phyloP scores from a whole-genome alignment of 2,888 invertebrate species.

The Lithophane leautieri region DNA sequence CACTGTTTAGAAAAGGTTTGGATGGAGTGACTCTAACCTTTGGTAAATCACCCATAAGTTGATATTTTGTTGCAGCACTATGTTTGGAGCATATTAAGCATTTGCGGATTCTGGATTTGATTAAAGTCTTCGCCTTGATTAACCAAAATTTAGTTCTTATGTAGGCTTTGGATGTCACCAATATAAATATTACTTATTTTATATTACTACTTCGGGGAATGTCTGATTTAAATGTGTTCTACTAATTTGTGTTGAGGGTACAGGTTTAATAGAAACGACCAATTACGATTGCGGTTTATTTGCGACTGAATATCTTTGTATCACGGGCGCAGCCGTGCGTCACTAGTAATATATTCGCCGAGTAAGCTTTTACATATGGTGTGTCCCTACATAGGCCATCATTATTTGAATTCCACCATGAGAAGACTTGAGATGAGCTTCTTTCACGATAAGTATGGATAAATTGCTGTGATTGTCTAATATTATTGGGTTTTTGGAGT shows the following conservation, averaged over 20 bases:
- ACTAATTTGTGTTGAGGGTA: no score
- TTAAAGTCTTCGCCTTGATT: not conserved
- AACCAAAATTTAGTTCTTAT: conserved; percentile 20
- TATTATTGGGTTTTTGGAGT: not conserved
- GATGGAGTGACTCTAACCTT: conserved; percentile 24
- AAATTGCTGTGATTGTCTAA: not conserved
- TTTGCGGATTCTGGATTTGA: conserved; percentile 7
- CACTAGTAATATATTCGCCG: no score
- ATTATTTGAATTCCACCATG: conserved; percentile 21
- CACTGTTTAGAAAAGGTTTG: conserved; percentile 9
- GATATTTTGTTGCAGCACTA: conserved; percentile 6
- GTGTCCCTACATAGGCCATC: no score
- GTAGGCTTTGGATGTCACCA: no score
- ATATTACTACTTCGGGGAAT: no score
- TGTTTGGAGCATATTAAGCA: conserved; percentile 21
- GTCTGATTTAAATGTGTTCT: no score
- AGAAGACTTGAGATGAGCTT: conserved; percentile 11
- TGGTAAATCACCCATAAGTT: conserved; percentile 34
- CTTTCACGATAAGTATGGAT: conserved; percentile 4
- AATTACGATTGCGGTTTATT: no score
- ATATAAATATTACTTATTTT: no score
- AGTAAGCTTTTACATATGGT: no score
- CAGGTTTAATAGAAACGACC: no score
- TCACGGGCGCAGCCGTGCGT: no score
- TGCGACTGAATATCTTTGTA: no score